Percentiles rank a stretch among this genome's conserved stretches.
Evolutionary conservation across 2,797 vertebrate genomes (phyloP).

Genomic region (Coregonus sp.): DNA sequence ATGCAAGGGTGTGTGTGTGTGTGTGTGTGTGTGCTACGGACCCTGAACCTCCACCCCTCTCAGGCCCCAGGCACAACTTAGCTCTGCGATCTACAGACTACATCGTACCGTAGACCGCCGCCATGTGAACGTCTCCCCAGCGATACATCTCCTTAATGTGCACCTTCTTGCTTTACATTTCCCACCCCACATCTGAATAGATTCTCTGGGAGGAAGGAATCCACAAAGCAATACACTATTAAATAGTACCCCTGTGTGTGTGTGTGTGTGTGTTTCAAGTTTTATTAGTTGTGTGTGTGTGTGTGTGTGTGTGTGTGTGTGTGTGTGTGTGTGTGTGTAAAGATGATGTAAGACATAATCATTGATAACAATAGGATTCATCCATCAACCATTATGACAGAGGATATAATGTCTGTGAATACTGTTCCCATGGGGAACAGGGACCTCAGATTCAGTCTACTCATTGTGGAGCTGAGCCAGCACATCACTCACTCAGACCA

Average conservation of each 20-base stretch:
- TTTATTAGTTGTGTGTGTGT: constrained; percentile 32
- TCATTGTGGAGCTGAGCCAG: constrained; percentile 63
- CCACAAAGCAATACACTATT: constrained; percentile 61
- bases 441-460: constrained; percentile 54
- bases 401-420: constrained; percentile 49
- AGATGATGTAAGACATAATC: constrained; percentile 69
- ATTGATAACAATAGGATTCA: constrained; percentile 64
- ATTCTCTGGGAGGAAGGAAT: constrained; percentile 62
- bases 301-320: constrained; percentile 43
- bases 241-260: constrained; percentile 47
- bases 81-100: constrained; percentile 67
- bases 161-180: constrained; percentile 74
- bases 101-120: constrained; percentile 60
- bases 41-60: constrained; percentile 48
- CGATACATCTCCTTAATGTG: constrained; percentile 74
- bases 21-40: constrained; percentile 52
- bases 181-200: constrained; percentile 63
- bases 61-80: constrained; percentile 67
- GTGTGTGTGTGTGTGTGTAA: constrained; percentile 49
- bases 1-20: constrained; percentile 6
- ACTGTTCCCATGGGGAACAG: constrained; percentile 56
- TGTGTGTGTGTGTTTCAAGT: constrained; percentile 9
- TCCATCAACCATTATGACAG: constrained; percentile 53
- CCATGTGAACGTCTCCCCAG: constrained; percentile 75
- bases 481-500: constrained; percentile 60